Evolutionary conservation across 1,140 invertebrate species (phyloP).

Genomic region (Caenorhabditis briggsae): DNA sequence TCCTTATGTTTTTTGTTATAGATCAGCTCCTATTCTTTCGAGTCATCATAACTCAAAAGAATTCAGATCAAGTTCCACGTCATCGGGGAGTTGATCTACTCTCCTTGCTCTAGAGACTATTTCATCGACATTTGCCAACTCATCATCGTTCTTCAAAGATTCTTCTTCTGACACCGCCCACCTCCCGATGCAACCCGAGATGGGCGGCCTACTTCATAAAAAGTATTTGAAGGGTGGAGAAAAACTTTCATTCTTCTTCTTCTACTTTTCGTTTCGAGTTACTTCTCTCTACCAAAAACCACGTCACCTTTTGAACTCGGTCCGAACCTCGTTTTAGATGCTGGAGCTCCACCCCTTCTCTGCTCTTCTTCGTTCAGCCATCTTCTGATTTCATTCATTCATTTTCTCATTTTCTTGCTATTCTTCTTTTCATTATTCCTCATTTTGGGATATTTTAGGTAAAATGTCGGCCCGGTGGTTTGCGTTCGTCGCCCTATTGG

Average conservation of each 20-base stretch:
- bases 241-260: not conserved
- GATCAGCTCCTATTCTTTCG: not conserved
- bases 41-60: too few relatives aligned
- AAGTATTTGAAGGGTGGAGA: not conserved
- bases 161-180: slow-evolving; percentile 4
- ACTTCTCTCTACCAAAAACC: not conserved
- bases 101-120: not conserved
- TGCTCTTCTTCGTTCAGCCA: not conserved
- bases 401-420: not conserved
- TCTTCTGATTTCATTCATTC: slow-evolving; percentile 7
- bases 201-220: not conserved
- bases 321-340: not conserved
- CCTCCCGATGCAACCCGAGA: slow-evolving; percentile 44
- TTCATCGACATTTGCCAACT: slow-evolving; percentile 46
- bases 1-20: not conserved
- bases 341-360: not conserved
- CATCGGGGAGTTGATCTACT: slow-evolving; percentile 5
- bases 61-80: slow-evolving; percentile 1
- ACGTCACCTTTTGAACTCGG: slow-evolving; percentile 38
- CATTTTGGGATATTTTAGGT: not conserved
- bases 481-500: slow-evolving; percentile 16
- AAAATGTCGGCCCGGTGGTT: slow-evolving; percentile 33
- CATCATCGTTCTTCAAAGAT: slow-evolving; percentile 36
- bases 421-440: not conserved
- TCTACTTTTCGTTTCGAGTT: slow-evolving; percentile 31